Percentiles rank a stretch among this genome's conserved stretches.
These are phyloP conservation scores for Scaeva pyrastri DNA, from an alignment of 2,888 invertebrate species.

Conservation along the genomic window DNA sequence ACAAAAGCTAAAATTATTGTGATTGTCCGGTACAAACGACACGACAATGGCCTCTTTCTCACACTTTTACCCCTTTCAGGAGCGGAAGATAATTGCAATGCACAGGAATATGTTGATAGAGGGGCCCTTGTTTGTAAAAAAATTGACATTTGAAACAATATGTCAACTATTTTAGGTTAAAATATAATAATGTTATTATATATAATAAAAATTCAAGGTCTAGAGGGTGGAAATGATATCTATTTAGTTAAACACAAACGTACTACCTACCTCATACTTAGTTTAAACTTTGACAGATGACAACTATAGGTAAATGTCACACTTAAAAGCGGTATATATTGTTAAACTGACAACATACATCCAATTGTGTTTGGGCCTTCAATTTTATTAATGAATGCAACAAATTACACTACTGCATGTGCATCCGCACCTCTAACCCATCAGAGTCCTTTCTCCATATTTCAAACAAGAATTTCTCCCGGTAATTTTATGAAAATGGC, in stretches of 20 bases:
- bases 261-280: no score
- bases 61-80: slow-evolving; percentile 18
- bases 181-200: no score
- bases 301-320: no score
- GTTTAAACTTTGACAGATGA: no score
- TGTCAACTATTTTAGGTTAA: no score
- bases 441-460: neutral
- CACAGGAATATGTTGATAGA: neutral
- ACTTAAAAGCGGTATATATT: no score
- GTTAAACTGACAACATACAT: neutral
- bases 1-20: slow-evolving; percentile 65
- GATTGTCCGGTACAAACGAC: slow-evolving; percentile 54
- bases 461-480: slow-evolving; percentile 17
- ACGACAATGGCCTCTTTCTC: slow-evolving; percentile 58
- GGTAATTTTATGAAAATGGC: slow-evolving; percentile 57
- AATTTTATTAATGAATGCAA: neutral
- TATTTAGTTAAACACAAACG: no score
- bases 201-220: no score
- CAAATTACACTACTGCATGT: neutral
- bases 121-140: slow-evolving; percentile 2
- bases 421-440: no score
- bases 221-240: no score
- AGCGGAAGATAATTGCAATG: neutral
- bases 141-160: no score
- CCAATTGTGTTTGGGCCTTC: neutral